Evolutionary conservation across 2,113 vertebrate species (phyloP).

Genomic region (Speoplatyrhinus poulsoni): DNA sequence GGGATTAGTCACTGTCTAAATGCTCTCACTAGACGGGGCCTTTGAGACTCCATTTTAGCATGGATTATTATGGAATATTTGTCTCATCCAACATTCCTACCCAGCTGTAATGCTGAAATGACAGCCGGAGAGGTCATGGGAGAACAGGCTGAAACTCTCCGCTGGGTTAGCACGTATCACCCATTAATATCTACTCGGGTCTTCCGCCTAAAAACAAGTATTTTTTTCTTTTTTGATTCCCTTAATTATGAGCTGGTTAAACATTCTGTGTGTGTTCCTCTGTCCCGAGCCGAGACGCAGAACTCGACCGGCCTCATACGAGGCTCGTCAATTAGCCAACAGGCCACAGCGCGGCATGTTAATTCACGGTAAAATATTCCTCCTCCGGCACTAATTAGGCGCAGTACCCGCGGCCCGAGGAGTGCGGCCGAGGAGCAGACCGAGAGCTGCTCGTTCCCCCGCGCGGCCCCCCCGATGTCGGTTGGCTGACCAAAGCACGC

Average conservation of each 20-base stretch:
- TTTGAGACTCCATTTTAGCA: conserved; percentile 47
- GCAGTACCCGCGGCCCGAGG: conserved; percentile 37
- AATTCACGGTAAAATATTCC: conserved; percentile 79
- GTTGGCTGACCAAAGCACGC: conserved; percentile 79
- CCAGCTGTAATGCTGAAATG: conserved; percentile 30
- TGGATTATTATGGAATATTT: conserved; percentile 66
- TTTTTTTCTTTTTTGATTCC: conserved; percentile 45
- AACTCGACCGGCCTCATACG: conserved; percentile 60
- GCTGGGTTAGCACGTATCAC: conserved; percentile 17
- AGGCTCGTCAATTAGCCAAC: conserved; percentile 74
- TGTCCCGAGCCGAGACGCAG: conserved; percentile 43
- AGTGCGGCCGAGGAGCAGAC: conserved; percentile 49
- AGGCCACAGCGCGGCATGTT: conserved; percentile 72
- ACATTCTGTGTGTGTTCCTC: conserved; percentile 67
- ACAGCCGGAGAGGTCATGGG: conserved; percentile 49
- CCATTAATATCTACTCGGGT: conserved; percentile 51
- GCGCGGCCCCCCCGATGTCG: conserved; percentile 74
- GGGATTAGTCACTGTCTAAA: conserved; percentile 37
- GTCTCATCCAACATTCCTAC: conserved; percentile 30
- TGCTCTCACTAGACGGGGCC: conserved; percentile 43
- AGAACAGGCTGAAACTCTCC: conserved; percentile 45
- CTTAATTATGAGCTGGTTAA: conserved; percentile 73
- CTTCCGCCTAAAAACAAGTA: conserved; percentile 58
- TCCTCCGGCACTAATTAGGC: conserved; percentile 77
- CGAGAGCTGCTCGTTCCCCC: conserved; percentile 50